These are phyloP conservation scores for Gymnoscelis rufifasciata DNA, from an alignment of 2,888 invertebrate species.

Conservation along the genomic window DNA sequence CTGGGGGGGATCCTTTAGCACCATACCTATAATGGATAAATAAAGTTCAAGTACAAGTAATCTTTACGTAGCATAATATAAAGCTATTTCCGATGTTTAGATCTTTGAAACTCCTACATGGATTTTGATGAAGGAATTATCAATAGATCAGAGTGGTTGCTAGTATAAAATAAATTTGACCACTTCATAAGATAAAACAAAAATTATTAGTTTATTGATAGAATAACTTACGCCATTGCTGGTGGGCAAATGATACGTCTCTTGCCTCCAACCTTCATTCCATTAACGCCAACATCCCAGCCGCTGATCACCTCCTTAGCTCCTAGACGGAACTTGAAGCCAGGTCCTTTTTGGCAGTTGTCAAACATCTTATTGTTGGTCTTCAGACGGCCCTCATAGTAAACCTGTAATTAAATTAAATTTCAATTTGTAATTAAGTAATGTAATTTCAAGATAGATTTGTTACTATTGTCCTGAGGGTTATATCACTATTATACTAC, in stretches of 20 bases:
- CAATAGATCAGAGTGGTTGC: too few relatives aligned
- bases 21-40: constrained; percentile 85
- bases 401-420: constrained; percentile 77
- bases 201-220: not conserved
- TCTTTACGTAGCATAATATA: too few relatives aligned
- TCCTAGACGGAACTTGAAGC: constrained; percentile 91
- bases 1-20: constrained; percentile 87
- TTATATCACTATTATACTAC: too few relatives aligned
- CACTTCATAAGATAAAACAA: not conserved
- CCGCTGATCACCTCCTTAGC: constrained; percentile 92
- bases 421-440: too few relatives aligned
- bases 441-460: too few relatives aligned
- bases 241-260: constrained; percentile 91
- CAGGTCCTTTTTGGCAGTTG: constrained; percentile 84
- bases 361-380: constrained; percentile 93
- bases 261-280: constrained; percentile 97
- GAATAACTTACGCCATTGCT: constrained; percentile 86
- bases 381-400: constrained; percentile 91
- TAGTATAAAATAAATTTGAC: too few relatives aligned
- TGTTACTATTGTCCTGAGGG: too few relatives aligned
- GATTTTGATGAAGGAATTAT: too few relatives aligned
- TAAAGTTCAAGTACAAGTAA: too few relatives aligned
- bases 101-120: too few relatives aligned
- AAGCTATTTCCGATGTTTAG: too few relatives aligned
- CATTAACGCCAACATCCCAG: constrained; percentile 92